Percentiles rank a stretch among this genome's conserved stretches.
phyloP scores from a whole-genome alignment of 2,797 vertebrate genomes.

The Phrynocephalus vlangalii region DNA sequence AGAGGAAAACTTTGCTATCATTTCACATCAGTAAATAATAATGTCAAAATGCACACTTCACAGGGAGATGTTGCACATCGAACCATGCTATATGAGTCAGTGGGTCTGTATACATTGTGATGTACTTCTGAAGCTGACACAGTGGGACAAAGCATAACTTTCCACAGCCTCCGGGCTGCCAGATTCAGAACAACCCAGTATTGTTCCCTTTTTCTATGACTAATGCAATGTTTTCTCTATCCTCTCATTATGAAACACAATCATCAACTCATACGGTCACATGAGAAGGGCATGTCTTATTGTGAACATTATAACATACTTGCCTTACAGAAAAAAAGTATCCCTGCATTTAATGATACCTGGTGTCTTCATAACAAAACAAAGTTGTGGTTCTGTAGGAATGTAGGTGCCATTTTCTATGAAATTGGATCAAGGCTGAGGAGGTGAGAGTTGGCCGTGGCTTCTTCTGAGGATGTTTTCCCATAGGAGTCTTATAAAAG shows the following conservation, averaged over 20 bases:
- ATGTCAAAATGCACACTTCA: neutral
- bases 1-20: neutral
- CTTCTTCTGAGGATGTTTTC: neutral
- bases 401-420: neutral
- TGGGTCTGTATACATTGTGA: conserved; percentile 51
- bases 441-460: neutral
- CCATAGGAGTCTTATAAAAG: neutral
- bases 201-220: conserved; percentile 70
- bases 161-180: conserved; percentile 70
- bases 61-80: neutral
- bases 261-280: conserved; percentile 72
- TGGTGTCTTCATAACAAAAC: conserved; percentile 38
- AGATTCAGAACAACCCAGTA: conserved; percentile 62
- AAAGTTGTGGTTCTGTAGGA: neutral
- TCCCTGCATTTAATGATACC: conserved; percentile 41
- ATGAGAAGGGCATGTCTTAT: conserved; percentile 69
- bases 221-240: conserved; percentile 73
- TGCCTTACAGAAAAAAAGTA: conserved; percentile 60
- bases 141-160: conserved; percentile 59
- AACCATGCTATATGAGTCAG: conserved; percentile 43
- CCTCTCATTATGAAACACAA: conserved; percentile 59
- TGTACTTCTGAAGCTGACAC: conserved; percentile 57
- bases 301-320: conserved; percentile 65
- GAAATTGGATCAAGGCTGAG: neutral
- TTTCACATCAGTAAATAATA: conserved; percentile 23